A percentile compares a stretch with the other conserved stretches of the same genome.
Conservation (phyloP, 2,888 invertebrate species). For the Caenorhabditis sp. region DNA sequence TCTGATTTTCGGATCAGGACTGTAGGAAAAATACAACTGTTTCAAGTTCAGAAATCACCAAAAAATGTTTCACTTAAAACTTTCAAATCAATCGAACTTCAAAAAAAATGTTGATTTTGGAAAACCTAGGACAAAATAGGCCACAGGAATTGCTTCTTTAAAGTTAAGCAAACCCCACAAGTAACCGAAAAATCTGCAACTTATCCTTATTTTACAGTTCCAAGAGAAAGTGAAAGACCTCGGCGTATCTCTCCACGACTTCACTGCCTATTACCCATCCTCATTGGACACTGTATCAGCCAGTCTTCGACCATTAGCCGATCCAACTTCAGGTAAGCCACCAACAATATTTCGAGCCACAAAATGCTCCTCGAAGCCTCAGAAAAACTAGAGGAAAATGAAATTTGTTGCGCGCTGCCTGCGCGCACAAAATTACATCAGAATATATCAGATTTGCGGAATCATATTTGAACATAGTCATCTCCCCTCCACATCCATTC, state of each 20-base stretch:
- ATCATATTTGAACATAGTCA: conserved; percentile 40
- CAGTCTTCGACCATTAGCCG: conserved; percentile 49
- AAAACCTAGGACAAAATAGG: too few relatives aligned
- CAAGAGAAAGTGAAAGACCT: conserved; percentile 52
- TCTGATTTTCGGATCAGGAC: too few relatives aligned
- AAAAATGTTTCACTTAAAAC: too few relatives aligned
- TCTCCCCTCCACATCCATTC: too few relatives aligned
- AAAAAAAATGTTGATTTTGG: too few relatives aligned
- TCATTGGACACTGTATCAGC: conserved; percentile 53
- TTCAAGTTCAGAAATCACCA: too few relatives aligned
- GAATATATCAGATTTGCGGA: conserved; percentile 47
- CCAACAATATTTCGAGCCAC: too few relatives aligned
- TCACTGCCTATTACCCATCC: conserved; percentile 51
- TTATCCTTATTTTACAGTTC: conserved; percentile 14
- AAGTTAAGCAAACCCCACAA: too few relatives aligned
- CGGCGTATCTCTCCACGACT: conserved; percentile 50
- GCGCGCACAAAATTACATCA: conserved; percentile 40
- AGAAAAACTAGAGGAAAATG: background rate
- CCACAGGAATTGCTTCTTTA: too few relatives aligned
- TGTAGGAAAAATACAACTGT: too few relatives aligned
- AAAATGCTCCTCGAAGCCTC: too few relatives aligned
- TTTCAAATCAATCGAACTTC: too few relatives aligned
- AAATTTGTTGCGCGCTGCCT: background rate
- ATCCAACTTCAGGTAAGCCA: conserved; percentile 38
- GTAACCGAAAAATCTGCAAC: background rate